Base-by-base conservation (phyloP, 2,797 vertebrate species). In the Sebastes baramenuke region DNA sequence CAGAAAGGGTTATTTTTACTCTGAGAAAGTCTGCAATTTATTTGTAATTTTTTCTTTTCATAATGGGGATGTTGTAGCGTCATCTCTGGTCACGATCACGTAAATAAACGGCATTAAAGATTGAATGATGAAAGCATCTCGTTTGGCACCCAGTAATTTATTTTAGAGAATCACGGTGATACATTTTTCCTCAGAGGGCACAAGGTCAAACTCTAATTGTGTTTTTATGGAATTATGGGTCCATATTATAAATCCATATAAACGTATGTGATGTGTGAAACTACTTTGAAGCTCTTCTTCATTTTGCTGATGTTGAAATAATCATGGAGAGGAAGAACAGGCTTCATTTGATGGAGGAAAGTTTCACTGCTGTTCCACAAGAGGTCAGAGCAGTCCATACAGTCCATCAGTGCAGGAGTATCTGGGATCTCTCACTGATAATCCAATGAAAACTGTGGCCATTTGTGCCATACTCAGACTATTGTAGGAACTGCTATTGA, bases 341-440 rank as follows among this genome's bases (percentile, higher is more conserved):
- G 34, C 7, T 72, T 65, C 7, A n/a, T n/a, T 3, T 11, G 24
- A 81, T 10, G 58, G 6, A 54, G 36, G 27, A 16, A 55, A 72
- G 46, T 67, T 87, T 81, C 87, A 67, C 71, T 56, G 55, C 22
- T 62, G 56, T 8, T 87, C 89, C 91, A 93, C 90, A 75, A 91
- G 88, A 90, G 90, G 88, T 87, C 92, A 89, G 87, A 79, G 25
- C 38, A 25, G 74, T 27, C 60, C 66, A 14, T 1, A 6, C 42
- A 24, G 30, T 42, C 20, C 0, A 10, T 20, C 58, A 12, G 1
- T 14, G 2, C 18, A 55, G 18, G 4, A 64, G 8, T 2, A 30
- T 29, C 36, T 30, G 1, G 4, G 46, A 24, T 22, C 14, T 74
- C 8, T 75, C 6, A 16, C 8, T 30, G 8, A 58, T 2, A 3